phyloP scores from a whole-genome alignment of 2,888 invertebrate genomes.

The Lissonota sp. region DNA sequence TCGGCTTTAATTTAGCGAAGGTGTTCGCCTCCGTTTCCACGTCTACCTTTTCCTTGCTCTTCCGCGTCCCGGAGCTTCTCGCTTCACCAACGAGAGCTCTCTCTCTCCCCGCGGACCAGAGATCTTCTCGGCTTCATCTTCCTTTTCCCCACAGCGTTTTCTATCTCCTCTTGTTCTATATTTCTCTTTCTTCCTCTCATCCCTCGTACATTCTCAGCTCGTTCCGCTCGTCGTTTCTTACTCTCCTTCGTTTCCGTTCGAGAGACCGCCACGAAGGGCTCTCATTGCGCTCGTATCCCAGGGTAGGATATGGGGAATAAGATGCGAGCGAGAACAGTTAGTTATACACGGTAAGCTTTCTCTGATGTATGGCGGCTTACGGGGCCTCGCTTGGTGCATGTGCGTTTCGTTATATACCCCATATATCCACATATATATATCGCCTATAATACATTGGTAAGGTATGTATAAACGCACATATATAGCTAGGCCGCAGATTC shows the following conservation, averaged over 20 bases:
- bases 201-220: slow-evolving; percentile 11
- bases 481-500: slow-evolving; percentile 15
- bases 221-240: slow-evolving; percentile 45
- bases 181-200: background rate
- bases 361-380: slow-evolving; percentile 74
- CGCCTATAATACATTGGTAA: background rate
- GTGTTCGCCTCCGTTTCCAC: slow-evolving; percentile 56
- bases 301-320: slow-evolving; percentile 67
- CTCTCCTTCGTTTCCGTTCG: slow-evolving; percentile 53
- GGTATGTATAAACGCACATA: background rate
- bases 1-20: slow-evolving; percentile 75
- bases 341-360: slow-evolving; percentile 73
- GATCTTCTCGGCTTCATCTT: slow-evolving; percentile 33
- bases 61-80: slow-evolving; percentile 37
- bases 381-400: slow-evolving; percentile 59
- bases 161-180: slow-evolving; percentile 18
- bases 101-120: slow-evolving; percentile 27
- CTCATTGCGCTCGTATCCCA: slow-evolving; percentile 51
- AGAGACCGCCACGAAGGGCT: slow-evolving; percentile 51
- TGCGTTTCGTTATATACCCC: slow-evolving; percentile 28
- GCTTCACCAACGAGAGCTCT: slow-evolving; percentile 38
- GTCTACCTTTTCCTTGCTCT: slow-evolving; percentile 33
- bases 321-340: slow-evolving; percentile 70
- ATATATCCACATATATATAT: background rate
- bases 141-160: slow-evolving; percentile 18